Evolutionary conservation across 2,888 invertebrate genomes (phyloP).

Genomic region (Thymelicus acteon): DNA sequence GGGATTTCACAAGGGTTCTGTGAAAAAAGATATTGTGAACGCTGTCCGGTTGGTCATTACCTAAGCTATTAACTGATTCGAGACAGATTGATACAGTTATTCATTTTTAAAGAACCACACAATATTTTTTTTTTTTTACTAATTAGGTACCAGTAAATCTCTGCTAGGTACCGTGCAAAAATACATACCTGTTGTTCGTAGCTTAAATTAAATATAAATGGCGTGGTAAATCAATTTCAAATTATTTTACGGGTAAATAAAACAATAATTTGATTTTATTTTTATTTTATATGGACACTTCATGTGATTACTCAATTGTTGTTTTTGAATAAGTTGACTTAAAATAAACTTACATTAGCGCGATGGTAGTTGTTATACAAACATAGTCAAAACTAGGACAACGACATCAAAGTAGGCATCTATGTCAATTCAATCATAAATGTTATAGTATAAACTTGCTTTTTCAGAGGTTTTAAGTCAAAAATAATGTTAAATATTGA

Average conservation of each 20-base stretch:
- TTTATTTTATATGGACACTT: neutral
- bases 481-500: neutral
- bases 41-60: slow-evolving; percentile 24
- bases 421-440: slow-evolving; percentile 9
- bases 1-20: slow-evolving; percentile 30
- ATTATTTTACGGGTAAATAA: no score
- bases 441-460: neutral
- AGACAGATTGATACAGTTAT: slow-evolving; percentile 17
- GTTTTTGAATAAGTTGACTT: neutral
- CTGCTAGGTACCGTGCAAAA: no score
- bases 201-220: no score
- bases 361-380: slow-evolving; percentile 2
- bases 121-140: neutral
- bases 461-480: neutral
- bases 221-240: no score
- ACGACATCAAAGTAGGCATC: slow-evolving; percentile 15
- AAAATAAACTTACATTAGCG: neutral
- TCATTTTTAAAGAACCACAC: neutral
- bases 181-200: no score
- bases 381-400: slow-evolving; percentile 15
- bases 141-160: no score
- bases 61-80: slow-evolving; percentile 32
- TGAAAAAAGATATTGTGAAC: slow-evolving; percentile 30
- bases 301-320: neutral
- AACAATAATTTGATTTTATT: neutral